These are phyloP conservation scores for Ctenoplectra terminalis DNA, from an alignment of 1,140 invertebrate species.

Conservation along the genomic window DNA sequence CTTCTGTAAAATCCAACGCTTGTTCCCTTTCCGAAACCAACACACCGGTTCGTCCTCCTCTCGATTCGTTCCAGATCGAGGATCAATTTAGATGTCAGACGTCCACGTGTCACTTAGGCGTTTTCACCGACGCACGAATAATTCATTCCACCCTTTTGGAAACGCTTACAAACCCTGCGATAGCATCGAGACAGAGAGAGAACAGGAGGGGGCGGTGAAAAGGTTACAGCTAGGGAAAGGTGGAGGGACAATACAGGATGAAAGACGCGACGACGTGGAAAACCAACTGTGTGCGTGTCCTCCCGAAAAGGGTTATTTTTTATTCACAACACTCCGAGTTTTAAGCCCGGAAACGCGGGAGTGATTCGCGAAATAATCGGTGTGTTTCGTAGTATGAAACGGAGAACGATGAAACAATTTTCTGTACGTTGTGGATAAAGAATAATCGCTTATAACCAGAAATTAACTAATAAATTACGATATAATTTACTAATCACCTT, in stretches of 20 bases:
- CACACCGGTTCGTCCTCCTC: slow-evolving; percentile 7
- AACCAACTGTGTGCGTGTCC: slow-evolving; percentile 39
- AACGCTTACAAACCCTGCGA: slow-evolving; percentile 53
- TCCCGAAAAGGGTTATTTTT: slow-evolving; percentile 66
- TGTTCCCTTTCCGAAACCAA: neutral
- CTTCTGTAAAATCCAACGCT: slow-evolving; percentile 36
- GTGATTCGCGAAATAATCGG: slow-evolving; percentile 27
- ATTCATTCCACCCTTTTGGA: slow-evolving; percentile 77
- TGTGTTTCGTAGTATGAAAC: neutral
- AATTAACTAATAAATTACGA: too few relatives aligned
- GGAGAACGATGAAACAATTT: neutral
- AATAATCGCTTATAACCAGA: too few relatives aligned
- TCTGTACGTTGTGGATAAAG: neutral
- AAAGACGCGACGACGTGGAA: slow-evolving; percentile 61
- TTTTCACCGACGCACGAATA: slow-evolving; percentile 79
- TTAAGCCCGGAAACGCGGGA: slow-evolving; percentile 46
- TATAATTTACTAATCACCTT: too few relatives aligned
- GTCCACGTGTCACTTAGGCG: slow-evolving; percentile 80
- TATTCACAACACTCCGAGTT: slow-evolving; percentile 75
- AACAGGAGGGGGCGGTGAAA: slow-evolving; percentile 4
- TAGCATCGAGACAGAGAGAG: slow-evolving; percentile 42
- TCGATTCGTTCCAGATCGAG: slow-evolving; percentile 72
- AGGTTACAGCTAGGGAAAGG: neutral
- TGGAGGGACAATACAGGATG: slow-evolving; percentile 4
- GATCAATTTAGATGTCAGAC: slow-evolving; percentile 81